Conservation (phyloP, 2,797 vertebrate genomes). For the Morelia viridis region DNA sequence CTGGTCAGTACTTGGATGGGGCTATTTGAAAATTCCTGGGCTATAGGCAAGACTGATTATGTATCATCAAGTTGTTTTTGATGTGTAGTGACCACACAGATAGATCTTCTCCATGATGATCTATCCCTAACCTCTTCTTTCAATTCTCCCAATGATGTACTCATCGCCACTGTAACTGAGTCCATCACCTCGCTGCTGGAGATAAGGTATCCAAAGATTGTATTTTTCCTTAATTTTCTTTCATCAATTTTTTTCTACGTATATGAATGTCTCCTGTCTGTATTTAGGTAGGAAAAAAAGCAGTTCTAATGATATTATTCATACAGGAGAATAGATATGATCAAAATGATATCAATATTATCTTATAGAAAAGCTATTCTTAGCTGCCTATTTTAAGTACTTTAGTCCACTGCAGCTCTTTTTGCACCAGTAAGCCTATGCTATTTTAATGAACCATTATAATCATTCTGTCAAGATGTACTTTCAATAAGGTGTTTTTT, state of each 20-base stretch:
- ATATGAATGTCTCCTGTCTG: background rate
- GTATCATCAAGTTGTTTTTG: too few relatives aligned
- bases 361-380: background rate
- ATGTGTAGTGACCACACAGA: too few relatives aligned
- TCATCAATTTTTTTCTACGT: slow-evolving; percentile 4
- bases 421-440: background rate
- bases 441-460: background rate
- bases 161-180: too few relatives aligned
- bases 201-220: background rate
- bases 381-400: background rate
- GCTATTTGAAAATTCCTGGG: too few relatives aligned
- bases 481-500: background rate
- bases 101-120: too few relatives aligned
- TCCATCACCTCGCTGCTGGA: background rate
- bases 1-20: too few relatives aligned
- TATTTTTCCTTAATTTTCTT: background rate
- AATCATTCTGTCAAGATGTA: background rate
- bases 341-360: background rate
- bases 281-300: background rate
- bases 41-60: too few relatives aligned
- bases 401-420: background rate
- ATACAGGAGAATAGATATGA: background rate
- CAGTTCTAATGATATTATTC: background rate
- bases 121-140: too few relatives aligned
- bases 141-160: too few relatives aligned